A percentile compares a stretch with the other conserved stretches of the same genome.
phyloP scores from a whole-genome alignment of 2,113 vertebrate species.

The Indri indri region DNA sequence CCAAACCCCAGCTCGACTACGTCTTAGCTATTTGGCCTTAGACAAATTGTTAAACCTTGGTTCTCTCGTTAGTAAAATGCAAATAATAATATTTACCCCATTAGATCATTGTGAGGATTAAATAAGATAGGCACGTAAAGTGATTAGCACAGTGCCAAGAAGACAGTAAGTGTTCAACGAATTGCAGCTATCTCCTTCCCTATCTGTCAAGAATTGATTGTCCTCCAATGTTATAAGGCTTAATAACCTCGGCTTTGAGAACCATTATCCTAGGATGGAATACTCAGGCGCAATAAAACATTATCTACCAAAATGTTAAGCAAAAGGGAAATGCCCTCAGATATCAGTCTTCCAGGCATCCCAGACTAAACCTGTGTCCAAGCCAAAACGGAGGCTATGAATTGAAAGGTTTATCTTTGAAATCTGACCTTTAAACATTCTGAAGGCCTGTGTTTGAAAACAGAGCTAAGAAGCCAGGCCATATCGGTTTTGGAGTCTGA shows the following conservation, averaged over 20 bases:
- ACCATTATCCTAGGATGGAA: background rate
- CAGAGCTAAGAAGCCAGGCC: background rate
- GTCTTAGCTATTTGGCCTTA: background rate
- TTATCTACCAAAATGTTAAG: constrained; percentile 29
- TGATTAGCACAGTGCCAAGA: background rate
- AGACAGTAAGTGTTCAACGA: background rate
- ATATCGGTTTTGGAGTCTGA: background rate
- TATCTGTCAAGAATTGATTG: constrained; percentile 15
- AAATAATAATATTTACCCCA: background rate
- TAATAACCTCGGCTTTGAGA: background rate
- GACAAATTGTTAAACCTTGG: background rate
- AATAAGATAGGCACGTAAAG: background rate
- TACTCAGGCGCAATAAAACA: constrained; percentile 35
- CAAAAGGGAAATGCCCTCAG: constrained; percentile 55
- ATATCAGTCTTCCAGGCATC: constrained; percentile 23
- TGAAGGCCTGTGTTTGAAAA: constrained; percentile 32
- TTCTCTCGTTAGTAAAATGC: background rate
- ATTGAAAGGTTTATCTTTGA: constrained; percentile 56
- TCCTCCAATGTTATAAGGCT: background rate
- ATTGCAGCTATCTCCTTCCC: background rate
- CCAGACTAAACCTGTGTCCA: constrained; percentile 14
- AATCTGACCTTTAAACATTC: constrained; percentile 51
- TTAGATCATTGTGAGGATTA: background rate
- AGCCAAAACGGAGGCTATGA: constrained; percentile 36
- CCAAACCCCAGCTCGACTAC: background rate